Base-by-base conservation (phyloP, 2,888 invertebrate genomes). In the Athalia rosae region DNA sequence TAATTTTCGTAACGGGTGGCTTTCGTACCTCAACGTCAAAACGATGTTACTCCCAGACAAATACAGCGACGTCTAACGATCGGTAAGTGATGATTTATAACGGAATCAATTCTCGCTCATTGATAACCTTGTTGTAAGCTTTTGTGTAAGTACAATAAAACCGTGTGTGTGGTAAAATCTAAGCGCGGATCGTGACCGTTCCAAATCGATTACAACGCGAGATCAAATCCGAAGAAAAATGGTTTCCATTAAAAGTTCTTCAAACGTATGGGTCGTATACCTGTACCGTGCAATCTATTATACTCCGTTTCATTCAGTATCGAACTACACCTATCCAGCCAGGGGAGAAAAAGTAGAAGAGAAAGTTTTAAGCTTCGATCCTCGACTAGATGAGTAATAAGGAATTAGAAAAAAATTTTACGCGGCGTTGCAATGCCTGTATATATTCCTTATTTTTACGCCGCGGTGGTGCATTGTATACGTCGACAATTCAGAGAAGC, bases 221-320 rank as follows among this genome's bases (percentile, higher is more conserved):
- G 69, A 69, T 69, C 56, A 71, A 43, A 71, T 71, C 56, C 5
- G 11, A 71, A 71, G 58, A 56, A 71, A 71, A 71, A 71, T 71
- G 45, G 58, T 71, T 58, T 4, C 71, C 71, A 45, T 56, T 71
- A 56, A 58, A 45, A 71, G 56, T 71, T 71, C 71, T 58, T 8
- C 43, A 8, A 11, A 15, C n/a, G 53, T 41, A 28, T 28, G 11
- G 53, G n/a, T 69, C 53, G n/a, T 45, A 45, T 13, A 43, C 13
- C 9, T 9, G 53, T 53, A 4, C 7, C 11, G 2, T 2, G 50
- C 11, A 11, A 7, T 58, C 66, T 45, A 69, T 69, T 43, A 56
- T 41, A 67, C 48, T 71, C n/a, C 56, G 13, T 28, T 28, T 28
- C 28, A 45, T 71, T 71, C 71, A 71, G 71, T 58, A 58, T n/a